Base-by-base conservation (phyloP, 2,888 invertebrate genomes). In the Oligia fasciuncula region DNA sequence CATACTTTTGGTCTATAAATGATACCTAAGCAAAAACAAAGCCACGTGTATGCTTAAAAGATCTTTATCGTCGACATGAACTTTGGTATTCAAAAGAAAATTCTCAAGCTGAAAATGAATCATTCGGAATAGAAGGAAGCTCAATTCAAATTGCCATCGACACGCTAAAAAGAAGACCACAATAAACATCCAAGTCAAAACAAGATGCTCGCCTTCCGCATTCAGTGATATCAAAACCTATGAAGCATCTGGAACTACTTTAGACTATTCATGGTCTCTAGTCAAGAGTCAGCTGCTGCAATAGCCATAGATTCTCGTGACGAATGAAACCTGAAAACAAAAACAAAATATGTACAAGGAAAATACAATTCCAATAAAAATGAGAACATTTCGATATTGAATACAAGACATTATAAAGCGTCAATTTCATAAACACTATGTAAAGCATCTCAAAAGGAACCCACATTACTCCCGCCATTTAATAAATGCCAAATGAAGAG, bases 401-500 rank as follows among this genome's bases (percentile, higher is more conserved):
- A 66, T 5, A 9, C 14, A 23, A 57, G 6, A 29, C n/a, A 11
- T 17, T 17, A 57, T 57, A 29, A 62, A 49, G 1, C 17, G 4
- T 40, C 1, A 9, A 54, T 40, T 23, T 23, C 5, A 4, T 17
- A 65, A 14, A 76, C 13, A 54, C 4, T 14, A 49, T 14, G 17
- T 40, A n/a, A 51, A 70, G 5, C 35, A 70, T 54, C 29, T n/a
- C 49, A 0, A 35, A 66, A 54, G 40, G 29, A 63, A 67, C 4
- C 35, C 40, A 67, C 54, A 82, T 71, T 71, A 68, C 49, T 51
- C 49, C 8, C 23, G 23, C 54, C 29, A 11, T 46, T 67, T 54
- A 60, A 46, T 35, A 65, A 72, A 70, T 63, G 14, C 1, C 17
- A 60, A 67, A 62, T 49, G 70, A 78, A 70, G 80, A 83, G 85